phyloP scores from a whole-genome alignment of 2,113 vertebrate species.

The Rhadina sibilatrix region DNA sequence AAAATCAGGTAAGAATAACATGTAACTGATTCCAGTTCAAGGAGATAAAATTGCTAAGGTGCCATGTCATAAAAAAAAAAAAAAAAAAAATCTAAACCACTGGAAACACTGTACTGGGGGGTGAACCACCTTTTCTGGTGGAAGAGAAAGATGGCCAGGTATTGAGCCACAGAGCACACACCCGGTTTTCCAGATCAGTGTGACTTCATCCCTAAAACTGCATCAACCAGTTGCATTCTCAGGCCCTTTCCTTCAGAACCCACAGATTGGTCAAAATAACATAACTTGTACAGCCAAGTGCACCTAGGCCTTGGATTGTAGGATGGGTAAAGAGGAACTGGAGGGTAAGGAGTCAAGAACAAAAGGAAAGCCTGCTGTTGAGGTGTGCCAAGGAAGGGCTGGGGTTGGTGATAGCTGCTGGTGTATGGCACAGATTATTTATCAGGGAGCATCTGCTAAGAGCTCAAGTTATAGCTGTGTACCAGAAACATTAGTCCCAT shows the following conservation, averaged over 20 bases:
- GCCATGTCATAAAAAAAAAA: background rate
- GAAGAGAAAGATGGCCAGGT: background rate
- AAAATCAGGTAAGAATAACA: background rate
- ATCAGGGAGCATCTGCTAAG: background rate
- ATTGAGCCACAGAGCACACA: background rate
- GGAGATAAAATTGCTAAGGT: background rate
- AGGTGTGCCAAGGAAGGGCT: background rate
- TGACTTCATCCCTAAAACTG: background rate
- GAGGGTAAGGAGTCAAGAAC: background rate
- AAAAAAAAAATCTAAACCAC: background rate
- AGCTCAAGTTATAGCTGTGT: background rate
- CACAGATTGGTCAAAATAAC: background rate
- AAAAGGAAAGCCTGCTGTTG: background rate
- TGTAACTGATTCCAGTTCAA: background rate
- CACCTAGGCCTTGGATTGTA: background rate
- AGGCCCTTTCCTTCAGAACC: background rate
- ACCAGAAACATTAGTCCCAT: background rate
- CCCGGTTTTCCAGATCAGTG: background rate
- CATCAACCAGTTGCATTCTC: background rate
- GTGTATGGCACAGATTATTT: background rate
- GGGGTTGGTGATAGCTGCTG: background rate
- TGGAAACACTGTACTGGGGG: background rate
- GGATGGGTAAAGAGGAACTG: background rate
- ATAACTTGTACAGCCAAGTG: background rate
- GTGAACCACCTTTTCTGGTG: background rate